Conservation (phyloP, 2,888 invertebrate genomes). For the Silvanus unidentatus region DNA sequence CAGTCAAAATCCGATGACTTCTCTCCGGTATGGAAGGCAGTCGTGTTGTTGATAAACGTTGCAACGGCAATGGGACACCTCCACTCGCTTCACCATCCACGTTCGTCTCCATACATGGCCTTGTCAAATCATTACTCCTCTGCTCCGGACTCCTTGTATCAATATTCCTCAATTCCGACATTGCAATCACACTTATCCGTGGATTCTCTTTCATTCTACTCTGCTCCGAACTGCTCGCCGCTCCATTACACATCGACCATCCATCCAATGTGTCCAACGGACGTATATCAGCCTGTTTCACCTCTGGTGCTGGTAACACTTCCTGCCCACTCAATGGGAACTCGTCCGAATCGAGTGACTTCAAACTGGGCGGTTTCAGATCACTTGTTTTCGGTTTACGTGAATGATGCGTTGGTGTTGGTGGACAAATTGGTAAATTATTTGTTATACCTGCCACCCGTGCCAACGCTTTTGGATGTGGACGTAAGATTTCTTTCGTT, state of each 20-base stretch:
- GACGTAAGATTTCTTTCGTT: constrained; percentile 42
- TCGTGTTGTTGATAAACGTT: constrained; percentile 67
- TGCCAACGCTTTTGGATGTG: constrained; percentile 59
- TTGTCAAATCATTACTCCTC: constrained; percentile 26
- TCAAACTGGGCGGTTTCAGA: constrained; percentile 49
- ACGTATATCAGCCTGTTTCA: constrained; percentile 43
- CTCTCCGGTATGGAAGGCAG: constrained; percentile 79
- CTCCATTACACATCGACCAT: constrained; percentile 18
- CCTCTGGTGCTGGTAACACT: constrained; percentile 41
- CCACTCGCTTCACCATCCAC: constrained; percentile 46
- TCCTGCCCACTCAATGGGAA: constrained; percentile 34
- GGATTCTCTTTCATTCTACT: constrained; percentile 36
- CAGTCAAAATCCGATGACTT: constrained; percentile 45
- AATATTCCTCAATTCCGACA: constrained; percentile 53
- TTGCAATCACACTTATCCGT: constrained; percentile 52
- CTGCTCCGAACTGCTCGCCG: constrained; percentile 10
- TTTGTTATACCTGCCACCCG: constrained; percentile 47
- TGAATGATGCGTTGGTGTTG: constrained; percentile 83
- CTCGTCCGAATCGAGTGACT: constrained; percentile 32
- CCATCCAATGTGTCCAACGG: constrained; percentile 36
- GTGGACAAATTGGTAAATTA: constrained; percentile 65
- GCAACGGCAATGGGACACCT: constrained; percentile 53
- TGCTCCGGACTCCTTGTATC: constrained; percentile 47
- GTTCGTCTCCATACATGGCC: neutral
- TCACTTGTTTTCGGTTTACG: constrained; percentile 53